Evolutionary conservation across 2,113 vertebrate genomes (phyloP), one percentile per base, ranked within the genome.

Genomic region (Podilymbus podiceps): DNA sequence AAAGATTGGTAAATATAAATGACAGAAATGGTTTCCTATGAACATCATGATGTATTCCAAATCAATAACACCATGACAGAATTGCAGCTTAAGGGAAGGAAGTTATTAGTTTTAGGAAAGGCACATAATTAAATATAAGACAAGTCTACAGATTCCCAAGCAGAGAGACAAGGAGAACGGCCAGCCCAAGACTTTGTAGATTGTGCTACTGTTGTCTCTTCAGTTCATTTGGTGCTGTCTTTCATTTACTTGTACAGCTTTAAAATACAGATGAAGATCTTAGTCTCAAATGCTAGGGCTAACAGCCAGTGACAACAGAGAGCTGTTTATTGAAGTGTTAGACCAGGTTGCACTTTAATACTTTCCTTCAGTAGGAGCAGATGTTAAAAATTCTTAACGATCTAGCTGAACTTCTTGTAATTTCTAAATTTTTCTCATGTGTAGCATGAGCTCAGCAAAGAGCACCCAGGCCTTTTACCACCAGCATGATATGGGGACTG

Each of bases 1-100:
- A 77, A 94, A 84, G 68, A 88, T 38, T 67, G 46, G 77, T 71
- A 95, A 94, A 85, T 66, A 85, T 35, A 95, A 90, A 63, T 75
- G 72, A 85, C 73, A 93, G 74, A 80, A 83, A 59, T 84, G 44
- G 63, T 72, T 95, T 90, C 85, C 68, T 68, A 74, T 31, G 80
- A 90, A 81, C 63, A 72, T 53, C 1, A 0, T 64, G 60, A 90
- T 75, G 11, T 35, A 68, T 76, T 93, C 27, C 69, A 22, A 86
- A 72, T 88, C 92, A 84, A 73, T 92, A 89, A 76, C 31, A 73
- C 25, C 55, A 25, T 35, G 92, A 82, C 50, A 88, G 76, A 93
- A 75, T 18, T 55, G 33, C 58, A 92, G 58, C 53, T 91, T 79
- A 85, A 89, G 77, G 66, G 55, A 85, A 93, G 42, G 80, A 92